Evolutionary conservation across 2,888 invertebrate genomes (phyloP).

Genomic region (Odontocolon sp.): DNA sequence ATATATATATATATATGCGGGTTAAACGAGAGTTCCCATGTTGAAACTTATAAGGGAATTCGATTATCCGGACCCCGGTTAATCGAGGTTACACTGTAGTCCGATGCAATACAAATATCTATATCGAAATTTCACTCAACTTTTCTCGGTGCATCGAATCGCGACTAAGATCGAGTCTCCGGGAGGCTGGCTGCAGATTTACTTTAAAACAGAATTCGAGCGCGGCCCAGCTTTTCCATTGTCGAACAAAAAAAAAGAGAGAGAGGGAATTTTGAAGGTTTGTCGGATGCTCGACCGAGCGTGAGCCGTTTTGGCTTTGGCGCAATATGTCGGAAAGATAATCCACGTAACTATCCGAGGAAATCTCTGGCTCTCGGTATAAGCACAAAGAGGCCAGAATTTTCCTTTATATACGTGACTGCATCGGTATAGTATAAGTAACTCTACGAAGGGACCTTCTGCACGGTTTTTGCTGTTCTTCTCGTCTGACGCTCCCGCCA

Average conservation of each 20-base stretch:
- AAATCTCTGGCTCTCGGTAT: slow-evolving; percentile 58
- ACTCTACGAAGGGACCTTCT: slow-evolving; percentile 8
- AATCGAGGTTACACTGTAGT: too few relatives aligned
- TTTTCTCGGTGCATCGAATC: slow-evolving; percentile 25
- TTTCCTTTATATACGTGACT: slow-evolving; percentile 41
- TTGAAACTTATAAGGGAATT: too few relatives aligned
- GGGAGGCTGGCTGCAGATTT: not conserved
- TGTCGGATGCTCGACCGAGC: slow-evolving; percentile 70
- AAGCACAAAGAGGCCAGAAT: slow-evolving; percentile 61
- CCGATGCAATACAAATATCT: too few relatives aligned
- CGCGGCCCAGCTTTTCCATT: slow-evolving; percentile 55
- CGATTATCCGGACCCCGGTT: too few relatives aligned
- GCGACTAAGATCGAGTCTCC: slow-evolving; percentile 22
- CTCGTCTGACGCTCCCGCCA: slow-evolving; percentile 12
- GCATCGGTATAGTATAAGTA: not conserved
- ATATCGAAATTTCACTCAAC: slow-evolving; percentile 34
- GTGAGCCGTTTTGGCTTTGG: slow-evolving; percentile 74
- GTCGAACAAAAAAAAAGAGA: slow-evolving; percentile 49
- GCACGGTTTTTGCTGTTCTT: slow-evolving; percentile 13
- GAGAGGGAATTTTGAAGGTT: slow-evolving; percentile 49
- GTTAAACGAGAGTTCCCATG: too few relatives aligned
- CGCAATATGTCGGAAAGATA: slow-evolving; percentile 78
- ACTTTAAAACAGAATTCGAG: not conserved
- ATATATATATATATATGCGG: too few relatives aligned
- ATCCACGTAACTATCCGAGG: slow-evolving; percentile 77